phyloP scores from a whole-genome alignment of 2,888 invertebrate genomes.

The Andrena haemorrhoa region DNA sequence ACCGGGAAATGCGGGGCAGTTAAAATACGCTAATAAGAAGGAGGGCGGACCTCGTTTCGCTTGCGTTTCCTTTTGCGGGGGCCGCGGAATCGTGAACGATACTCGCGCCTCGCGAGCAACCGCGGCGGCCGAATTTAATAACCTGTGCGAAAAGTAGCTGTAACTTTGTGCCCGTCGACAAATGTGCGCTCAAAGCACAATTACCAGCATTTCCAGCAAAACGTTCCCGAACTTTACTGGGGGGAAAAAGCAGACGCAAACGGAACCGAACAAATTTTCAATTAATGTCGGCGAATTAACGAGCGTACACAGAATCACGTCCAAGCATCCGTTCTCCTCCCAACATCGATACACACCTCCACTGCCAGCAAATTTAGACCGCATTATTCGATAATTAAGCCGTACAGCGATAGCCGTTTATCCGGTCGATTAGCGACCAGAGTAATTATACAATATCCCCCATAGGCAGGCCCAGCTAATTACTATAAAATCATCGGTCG shows the following conservation, averaged over 20 bases:
- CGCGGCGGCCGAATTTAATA: conserved; percentile 16
- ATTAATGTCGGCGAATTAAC: conserved; percentile 15
- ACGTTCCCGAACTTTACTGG: background rate
- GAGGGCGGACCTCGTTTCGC: background rate
- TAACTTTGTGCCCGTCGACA: background rate
- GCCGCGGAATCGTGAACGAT: background rate
- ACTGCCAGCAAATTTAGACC: conserved; percentile 29
- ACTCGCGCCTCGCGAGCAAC: conserved; percentile 18
- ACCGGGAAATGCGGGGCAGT: conserved; percentile 35
- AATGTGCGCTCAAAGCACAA: background rate
- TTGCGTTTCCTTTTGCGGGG: conserved; percentile 4
- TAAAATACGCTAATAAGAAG: conserved; percentile 42
- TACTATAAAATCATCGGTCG: conserved; percentile 49
- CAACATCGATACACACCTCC: conserved; percentile 20
- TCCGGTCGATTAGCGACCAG: conserved; percentile 50
- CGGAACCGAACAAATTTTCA: conserved; percentile 9
- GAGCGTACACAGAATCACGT: background rate
- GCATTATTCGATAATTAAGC: conserved; percentile 57
- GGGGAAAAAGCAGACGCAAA: background rate
- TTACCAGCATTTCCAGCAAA: background rate
- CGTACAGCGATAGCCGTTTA: conserved; percentile 44
- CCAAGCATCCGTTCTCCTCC: background rate
- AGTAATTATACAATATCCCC: conserved; percentile 48
- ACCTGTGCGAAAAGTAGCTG: conserved; percentile 1
- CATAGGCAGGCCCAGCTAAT: conserved; percentile 32